These are phyloP conservation scores for Toxonevra muliebris DNA, from an alignment of 2,888 invertebrate genomes.

Conservation along the genomic window DNA sequence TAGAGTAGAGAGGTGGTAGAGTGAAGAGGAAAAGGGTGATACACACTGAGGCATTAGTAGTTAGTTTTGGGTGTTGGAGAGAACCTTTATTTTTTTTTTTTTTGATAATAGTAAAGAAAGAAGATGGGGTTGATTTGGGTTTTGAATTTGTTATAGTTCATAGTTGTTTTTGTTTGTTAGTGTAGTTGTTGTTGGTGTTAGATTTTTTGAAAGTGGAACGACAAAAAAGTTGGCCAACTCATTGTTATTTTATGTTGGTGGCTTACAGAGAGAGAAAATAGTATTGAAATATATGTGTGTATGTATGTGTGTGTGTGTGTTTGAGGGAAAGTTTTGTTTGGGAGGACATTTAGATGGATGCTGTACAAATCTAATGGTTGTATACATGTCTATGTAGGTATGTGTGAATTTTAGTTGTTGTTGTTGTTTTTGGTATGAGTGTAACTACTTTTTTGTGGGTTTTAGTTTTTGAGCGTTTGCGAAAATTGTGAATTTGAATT, in stretches of 20 bases:
- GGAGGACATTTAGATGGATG: not conserved
- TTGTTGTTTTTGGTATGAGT: too few relatives aligned
- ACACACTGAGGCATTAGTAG: slow-evolving; percentile 1
- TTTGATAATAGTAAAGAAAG: slow-evolving; percentile 14
- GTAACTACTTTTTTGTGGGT: slow-evolving; percentile 36
- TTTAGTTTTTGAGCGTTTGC: slow-evolving; percentile 49
- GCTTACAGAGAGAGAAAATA: slow-evolving; percentile 30
- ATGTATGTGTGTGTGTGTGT: slow-evolving; percentile 32
- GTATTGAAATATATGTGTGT: slow-evolving; percentile 17
- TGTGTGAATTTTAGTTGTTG: too few relatives aligned
- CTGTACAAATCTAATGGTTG: slow-evolving; percentile 1
- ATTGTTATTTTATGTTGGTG: slow-evolving; percentile 8
- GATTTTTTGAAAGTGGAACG: slow-evolving; percentile 8
- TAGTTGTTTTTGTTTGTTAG: too few relatives aligned
- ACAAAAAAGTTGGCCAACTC: slow-evolving; percentile 19
- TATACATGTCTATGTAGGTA: not conserved
- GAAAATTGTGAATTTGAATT: slow-evolving; percentile 59
- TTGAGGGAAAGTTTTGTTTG: too few relatives aligned
- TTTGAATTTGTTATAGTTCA: not conserved
- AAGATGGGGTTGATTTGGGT: slow-evolving; percentile 28
- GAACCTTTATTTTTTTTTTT: slow-evolving; percentile 8
- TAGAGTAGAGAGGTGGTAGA: not conserved
- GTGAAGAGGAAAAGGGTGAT: not conserved
- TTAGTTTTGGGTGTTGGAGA: not conserved
- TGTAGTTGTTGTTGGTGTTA: not conserved